Conservation (phyloP, 2,797 vertebrate species). For the Leptoclinus maculatus region DNA sequence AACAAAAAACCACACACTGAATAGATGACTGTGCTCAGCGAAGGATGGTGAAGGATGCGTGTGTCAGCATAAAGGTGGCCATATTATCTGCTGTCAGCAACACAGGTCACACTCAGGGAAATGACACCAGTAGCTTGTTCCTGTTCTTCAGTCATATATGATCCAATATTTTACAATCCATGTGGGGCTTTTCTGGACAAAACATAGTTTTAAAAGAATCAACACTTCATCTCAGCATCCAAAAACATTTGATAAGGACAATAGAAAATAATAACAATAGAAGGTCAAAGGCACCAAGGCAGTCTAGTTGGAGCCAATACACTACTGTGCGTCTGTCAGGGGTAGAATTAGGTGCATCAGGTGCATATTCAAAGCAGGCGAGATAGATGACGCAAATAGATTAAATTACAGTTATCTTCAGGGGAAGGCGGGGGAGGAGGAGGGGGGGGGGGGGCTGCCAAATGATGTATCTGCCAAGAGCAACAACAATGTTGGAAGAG, state of each 20-base stretch:
- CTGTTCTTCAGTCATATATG: background rate
- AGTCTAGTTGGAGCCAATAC: background rate
- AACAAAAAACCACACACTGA: background rate
- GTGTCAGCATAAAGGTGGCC: constrained; percentile 4
- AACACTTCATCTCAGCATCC: background rate
- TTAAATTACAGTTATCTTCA: constrained; percentile 6
- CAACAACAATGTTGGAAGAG: constrained; percentile 1
- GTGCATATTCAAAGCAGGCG: constrained; percentile 32
- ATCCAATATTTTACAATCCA: too few species aligned
- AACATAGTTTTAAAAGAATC: background rate
- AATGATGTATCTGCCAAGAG: background rate
- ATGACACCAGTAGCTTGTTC: background rate
- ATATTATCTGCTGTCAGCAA: background rate
- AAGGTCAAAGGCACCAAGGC: background rate
- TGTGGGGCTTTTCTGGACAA: background rate
- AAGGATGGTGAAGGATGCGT: constrained; percentile 24
- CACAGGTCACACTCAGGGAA: background rate
- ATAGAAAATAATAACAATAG: background rate
- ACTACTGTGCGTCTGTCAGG: background rate
- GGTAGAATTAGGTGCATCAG: background rate
- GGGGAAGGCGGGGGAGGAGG: too few species aligned
- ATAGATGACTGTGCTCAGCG: background rate
- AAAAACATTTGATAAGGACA: background rate
- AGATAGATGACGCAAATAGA: constrained; percentile 22
- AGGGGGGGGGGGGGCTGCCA: background rate